Percentiles rank a stretch among this genome's conserved stretches.
These are phyloP conservation scores for Pegoplata infirma DNA, from an alignment of 2,888 invertebrate genomes.

Conservation along the genomic window DNA sequence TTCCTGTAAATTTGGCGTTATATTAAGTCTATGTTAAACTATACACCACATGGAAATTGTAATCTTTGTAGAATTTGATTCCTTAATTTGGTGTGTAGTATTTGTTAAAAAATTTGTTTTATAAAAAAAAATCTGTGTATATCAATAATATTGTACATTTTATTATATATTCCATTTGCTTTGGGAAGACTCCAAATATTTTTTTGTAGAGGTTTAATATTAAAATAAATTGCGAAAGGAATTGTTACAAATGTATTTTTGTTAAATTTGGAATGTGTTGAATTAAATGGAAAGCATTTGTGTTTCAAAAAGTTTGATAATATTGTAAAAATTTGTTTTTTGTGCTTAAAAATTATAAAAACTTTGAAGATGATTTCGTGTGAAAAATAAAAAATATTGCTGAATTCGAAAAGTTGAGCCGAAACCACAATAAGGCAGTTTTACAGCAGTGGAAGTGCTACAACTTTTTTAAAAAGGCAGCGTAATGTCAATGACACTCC, in stretches of 20 bases:
- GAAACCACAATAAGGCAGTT: too few relatives aligned
- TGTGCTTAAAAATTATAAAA: too few relatives aligned
- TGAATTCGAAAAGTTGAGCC: too few relatives aligned
- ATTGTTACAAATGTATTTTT: neutral
- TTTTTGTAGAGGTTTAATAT: neutral
- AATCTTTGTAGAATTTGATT: neutral
- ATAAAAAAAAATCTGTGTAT: constrained; percentile 4
- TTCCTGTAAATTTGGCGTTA: constrained; percentile 52
- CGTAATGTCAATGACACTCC: too few relatives aligned
- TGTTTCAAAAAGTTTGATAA: too few relatives aligned
- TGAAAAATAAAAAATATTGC: too few relatives aligned
- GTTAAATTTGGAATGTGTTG: neutral
- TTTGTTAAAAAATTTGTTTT: neutral
- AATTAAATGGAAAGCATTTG: too few relatives aligned
- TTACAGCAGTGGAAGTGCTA: too few relatives aligned
- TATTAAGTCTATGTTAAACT: constrained; percentile 28
- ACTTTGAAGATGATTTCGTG: too few relatives aligned
- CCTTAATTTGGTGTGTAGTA: neutral
- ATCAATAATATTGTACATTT: constrained; percentile 35
- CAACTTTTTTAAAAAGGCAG: too few relatives aligned
- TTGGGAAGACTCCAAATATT: constrained; percentile 51
- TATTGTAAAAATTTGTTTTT: too few relatives aligned
- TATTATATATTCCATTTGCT: neutral
- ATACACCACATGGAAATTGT: neutral
- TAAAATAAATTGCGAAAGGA: neutral